Evolutionary conservation across 1,140 invertebrate species (phyloP), one percentile per base, ranked within the genome.

Genomic region (Sitobion miscanthi): DNA sequence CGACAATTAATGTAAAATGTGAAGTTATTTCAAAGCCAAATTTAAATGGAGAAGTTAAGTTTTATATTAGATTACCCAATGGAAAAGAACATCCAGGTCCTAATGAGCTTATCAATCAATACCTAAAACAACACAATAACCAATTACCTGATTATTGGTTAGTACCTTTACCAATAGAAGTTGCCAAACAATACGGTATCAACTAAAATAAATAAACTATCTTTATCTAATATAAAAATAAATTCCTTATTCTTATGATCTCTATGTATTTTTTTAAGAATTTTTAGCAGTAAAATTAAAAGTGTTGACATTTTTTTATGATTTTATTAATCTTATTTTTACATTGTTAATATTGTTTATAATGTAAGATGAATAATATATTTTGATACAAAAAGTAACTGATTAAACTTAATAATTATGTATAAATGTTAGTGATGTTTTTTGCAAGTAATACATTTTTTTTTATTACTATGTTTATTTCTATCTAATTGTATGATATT

Each of bases 31-130:
- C 91, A 54, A 86, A 86, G 30, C 49, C 49, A 42, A 45, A 86
- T 93, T 86, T 9, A 4, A 86, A 93, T 42, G 91, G 91, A 30
- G 91, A 86, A 93, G 82, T 93, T 7, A 57, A 57, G 35, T 93
- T 93, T 86, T 93, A 86, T 85, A 5, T 86, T 42, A 57, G 25
- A 57, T 11, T 93, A 85, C 91, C 91, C 1, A 93, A 93, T 45
- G 91, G 91, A n/a, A n/a, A 54, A 42, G 21, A 38, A 23, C 91
- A 93, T 86, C 82, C 82, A 17, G 35, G 85, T 9, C 85, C 91
- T 57, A 38, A 86, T 45, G 82, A 93, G 23, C 23, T 93, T 6
- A 93, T 93, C 3, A 93, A 93, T 93, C 49, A 57, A 30, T 93
- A 93, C 35, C 23, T 93, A n/a, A 93, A 85, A 86, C 14, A 86